phyloP scores from a whole-genome alignment of 2,797 vertebrate genomes.

The Acrossocheilus fasciatus region DNA sequence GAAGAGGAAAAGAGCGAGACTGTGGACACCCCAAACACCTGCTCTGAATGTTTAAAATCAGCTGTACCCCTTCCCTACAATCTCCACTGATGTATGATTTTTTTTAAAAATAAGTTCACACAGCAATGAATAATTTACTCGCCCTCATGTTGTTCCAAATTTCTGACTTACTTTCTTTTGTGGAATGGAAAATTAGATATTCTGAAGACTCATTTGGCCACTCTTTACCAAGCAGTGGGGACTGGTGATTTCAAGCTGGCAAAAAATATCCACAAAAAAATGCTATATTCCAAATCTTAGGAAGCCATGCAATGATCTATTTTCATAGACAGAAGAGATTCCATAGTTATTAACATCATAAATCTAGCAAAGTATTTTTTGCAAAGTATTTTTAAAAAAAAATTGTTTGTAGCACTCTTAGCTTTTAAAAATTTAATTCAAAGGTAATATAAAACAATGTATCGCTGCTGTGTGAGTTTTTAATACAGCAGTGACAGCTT shows the following conservation, averaged over 20 bases:
- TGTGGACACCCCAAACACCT: neutral
- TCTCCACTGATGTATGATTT: neutral
- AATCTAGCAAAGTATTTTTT: too few species aligned
- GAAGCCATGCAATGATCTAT: neutral
- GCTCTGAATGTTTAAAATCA: conserved; percentile 20
- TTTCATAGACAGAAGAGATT: too few species aligned
- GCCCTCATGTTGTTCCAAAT: neutral
- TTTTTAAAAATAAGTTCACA: neutral
- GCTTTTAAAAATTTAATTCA: too few species aligned
- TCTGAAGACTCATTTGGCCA: neutral
- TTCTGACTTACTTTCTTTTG: neutral
- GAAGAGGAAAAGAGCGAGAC: neutral
- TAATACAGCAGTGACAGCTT: neutral
- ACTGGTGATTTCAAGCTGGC: neutral
- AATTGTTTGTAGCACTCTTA: neutral
- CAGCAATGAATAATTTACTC: neutral
- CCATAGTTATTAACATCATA: too few species aligned
- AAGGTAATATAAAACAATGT: neutral
- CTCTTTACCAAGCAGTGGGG: neutral
- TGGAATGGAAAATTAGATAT: neutral
- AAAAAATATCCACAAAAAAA: neutral
- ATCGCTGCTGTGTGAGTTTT: neutral
- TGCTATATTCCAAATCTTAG: neutral
- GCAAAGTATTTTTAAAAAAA: too few species aligned
- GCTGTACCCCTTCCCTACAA: neutral